phyloP scores from a whole-genome alignment of 2,888 invertebrate genomes.

The Drosophila neotestacea region DNA sequence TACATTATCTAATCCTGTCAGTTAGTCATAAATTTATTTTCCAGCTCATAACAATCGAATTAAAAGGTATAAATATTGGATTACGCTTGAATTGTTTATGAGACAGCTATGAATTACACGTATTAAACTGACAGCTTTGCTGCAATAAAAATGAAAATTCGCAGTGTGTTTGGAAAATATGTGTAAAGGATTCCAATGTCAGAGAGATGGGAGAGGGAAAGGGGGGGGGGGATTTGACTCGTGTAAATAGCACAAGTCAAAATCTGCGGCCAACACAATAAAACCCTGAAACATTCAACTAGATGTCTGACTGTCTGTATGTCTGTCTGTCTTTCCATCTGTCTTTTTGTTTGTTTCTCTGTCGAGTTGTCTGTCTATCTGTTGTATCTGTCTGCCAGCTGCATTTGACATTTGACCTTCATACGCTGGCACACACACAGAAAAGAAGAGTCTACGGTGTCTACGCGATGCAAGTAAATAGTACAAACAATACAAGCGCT shows the following conservation, averaged over 20 bases:
- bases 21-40: constrained; percentile 14
- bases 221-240: not conserved
- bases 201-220: not conserved
- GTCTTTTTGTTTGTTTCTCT: no score
- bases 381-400: constrained; percentile 32
- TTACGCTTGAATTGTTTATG: constrained; percentile 38
- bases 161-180: not conserved
- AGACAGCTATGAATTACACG: constrained; percentile 38
- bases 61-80: constrained; percentile 26
- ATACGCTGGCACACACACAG: constrained; percentile 14
- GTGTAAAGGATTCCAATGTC: not conserved
- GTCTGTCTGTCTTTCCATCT: constrained; percentile 15
- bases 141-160: not conserved
- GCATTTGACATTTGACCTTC: constrained; percentile 70
- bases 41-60: constrained; percentile 30
- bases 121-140: constrained; percentile 33
- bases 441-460: constrained; percentile 6
- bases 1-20: constrained; percentile 15
- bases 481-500: constrained; percentile 41
- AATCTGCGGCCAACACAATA: constrained; percentile 53
- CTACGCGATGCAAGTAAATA: constrained; percentile 45
- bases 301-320: constrained; percentile 16
- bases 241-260: constrained; percentile 37
- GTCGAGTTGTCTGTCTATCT: constrained; percentile 12
- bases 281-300: constrained; percentile 43